Evolutionary conservation across 2,888 invertebrate genomes (phyloP), one percentile per base, ranked within the genome.

Genomic region (Dasypogon diadema): DNA sequence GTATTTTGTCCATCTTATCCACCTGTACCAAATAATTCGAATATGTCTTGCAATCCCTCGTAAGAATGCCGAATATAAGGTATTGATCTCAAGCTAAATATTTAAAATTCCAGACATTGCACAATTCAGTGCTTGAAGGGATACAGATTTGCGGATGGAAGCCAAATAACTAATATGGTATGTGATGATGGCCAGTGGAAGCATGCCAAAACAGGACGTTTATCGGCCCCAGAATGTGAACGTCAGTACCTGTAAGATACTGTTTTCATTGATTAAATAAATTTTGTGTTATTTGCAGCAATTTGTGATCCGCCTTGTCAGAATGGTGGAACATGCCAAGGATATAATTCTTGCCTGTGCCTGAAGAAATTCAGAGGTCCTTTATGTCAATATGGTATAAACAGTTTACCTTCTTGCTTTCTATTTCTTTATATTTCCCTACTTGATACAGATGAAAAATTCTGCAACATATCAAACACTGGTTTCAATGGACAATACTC

Each of bases 251-350:
- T 4, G 37, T 51, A 12, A 63, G 51, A 16, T 10, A 24, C 2
- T 16, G 14, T 22, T 54, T 21, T 63, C n/a, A 12, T 14, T 4
- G 12, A 14, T 12, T 3, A 46, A 46, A 46, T 46, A 6, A n/a
- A 46, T 16, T 58, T 14, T 24, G 0, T 2, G 18, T 34, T 34
- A n/a, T 54, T 65, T 63, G 46, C 46, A 85, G 85, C 92, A 2
- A 88, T 88, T 21, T 93, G 93, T 79, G 84, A 87, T 70, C 94
- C 94, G 0, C 88, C 91, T 0, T 97, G 96, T 82, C 83, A 88
- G 77, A 94, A 96, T 82, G 94, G 93, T 0, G 96, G 96, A 0
- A 88, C 89, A n/a, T 97, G 96, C 83, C 86, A 94, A 0, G 88
- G 92, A 0, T 89, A 91, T 8, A 92, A 95, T 82, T 88, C 90